Evolutionary conservation across 2,113 vertebrate genomes (phyloP), one percentile per base, ranked within the genome.

Genomic region (Bothrops jararaca): DNA sequence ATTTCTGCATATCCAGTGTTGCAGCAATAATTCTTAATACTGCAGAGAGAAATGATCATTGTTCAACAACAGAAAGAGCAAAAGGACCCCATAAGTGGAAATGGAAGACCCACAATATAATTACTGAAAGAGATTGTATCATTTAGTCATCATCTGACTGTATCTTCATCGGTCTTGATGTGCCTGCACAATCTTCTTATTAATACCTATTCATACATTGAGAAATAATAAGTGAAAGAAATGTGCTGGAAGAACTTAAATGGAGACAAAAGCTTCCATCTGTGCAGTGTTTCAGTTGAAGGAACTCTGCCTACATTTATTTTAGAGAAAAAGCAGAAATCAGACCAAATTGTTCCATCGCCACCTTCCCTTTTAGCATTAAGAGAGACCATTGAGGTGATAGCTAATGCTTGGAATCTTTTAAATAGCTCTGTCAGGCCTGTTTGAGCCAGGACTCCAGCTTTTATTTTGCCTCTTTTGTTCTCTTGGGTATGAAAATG

Each of bases 381-480:
- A 93, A 91, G 95, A 96, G 93, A 45, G 93, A 91, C 39, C 53
- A 92, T 60, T 8, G 42, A 95, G 91, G 90, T 92, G 95, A 89
- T 88, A 93, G 42, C 94, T 96, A 96, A 96, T 95, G 93, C 92
- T 92, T 91, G 95, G 95, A 94, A 95, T 95, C 94, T 85, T 95
- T 95, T 95, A 95, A 95, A 96, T 92, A 93, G 92, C 90, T 94
- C 94, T 95, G 93, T 94, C 94, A 95, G 93, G 91, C 1, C 0
- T 93, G 89, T 94, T 94, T 95, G 92, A 96, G 91, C 91, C 95
- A 91, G 90, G 88, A 87, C 90, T 94, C 93, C 95, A 93, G 58
- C 94, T 96, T 95, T 96, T 95, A 95, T 96, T 96, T 94, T 90
- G 91, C n/a, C 74, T 95, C 92, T 85, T 96, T 95, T 91, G 96